phyloP scores from a whole-genome alignment of 2,113 vertebrate genomes.

The Rhagologus leucostigma region DNA sequence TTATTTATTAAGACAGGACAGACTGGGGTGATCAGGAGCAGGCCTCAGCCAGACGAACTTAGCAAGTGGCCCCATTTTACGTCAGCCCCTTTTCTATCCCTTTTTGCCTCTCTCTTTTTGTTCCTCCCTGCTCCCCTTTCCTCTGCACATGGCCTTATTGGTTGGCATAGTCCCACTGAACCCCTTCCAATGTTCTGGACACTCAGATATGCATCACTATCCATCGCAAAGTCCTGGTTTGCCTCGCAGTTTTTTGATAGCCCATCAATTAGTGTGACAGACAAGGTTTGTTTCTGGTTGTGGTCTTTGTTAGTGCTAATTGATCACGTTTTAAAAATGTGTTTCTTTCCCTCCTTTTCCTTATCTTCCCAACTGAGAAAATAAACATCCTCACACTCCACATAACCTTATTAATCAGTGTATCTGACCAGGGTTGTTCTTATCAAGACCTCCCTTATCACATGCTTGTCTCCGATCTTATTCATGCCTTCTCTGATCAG shows the following conservation, averaged over 20 bases:
- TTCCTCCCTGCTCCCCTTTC: background rate
- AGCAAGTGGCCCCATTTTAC: rapidly evolving
- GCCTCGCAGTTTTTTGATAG: background rate
- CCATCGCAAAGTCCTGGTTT: background rate
- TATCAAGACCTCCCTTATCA: background rate
- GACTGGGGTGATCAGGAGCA: background rate
- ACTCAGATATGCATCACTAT: background rate
- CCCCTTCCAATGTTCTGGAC: background rate
- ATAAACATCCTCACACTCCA: background rate
- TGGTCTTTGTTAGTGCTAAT: background rate
- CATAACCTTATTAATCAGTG: background rate
- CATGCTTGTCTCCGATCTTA: background rate
- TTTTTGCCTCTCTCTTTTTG: background rate
- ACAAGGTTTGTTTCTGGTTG: background rate
- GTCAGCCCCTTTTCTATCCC: background rate
- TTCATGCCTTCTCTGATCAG: background rate
- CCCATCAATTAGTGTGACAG: background rate
- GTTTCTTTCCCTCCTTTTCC: background rate
- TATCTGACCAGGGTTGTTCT: background rate
- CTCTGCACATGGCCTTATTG: background rate
- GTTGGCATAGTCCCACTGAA: background rate
- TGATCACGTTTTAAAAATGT: background rate
- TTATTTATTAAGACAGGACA: background rate
- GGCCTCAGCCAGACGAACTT: background rate
- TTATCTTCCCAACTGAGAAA: background rate